These are phyloP conservation scores for Drosophila lowei DNA, from an alignment of 1,140 invertebrate species.

Conservation along the genomic window DNA sequence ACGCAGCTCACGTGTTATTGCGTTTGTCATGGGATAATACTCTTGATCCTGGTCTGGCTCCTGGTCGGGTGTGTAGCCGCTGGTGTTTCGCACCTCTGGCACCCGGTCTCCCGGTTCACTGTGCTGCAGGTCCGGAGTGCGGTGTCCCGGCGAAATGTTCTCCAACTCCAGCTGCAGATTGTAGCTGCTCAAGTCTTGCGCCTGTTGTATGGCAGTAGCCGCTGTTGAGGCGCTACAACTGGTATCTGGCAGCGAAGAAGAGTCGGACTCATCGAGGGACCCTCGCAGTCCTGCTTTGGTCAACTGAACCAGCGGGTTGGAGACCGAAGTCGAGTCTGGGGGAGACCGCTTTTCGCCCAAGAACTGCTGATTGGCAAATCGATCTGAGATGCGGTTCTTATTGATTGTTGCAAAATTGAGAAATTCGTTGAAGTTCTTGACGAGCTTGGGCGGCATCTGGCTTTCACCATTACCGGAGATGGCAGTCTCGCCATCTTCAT, in stretches of 20 bases:
- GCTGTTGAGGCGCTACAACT: constrained; percentile 79
- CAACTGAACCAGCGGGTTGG: constrained; percentile 82
- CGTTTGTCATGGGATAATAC: constrained; percentile 93
- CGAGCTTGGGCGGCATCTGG: constrained; percentile 85
- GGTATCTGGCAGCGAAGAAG: constrained; percentile 81
- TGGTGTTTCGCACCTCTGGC: not conserved
- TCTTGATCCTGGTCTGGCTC: constrained; percentile 90
- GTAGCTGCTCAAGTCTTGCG: constrained; percentile 71
- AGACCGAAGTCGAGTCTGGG: constrained; percentile 9
- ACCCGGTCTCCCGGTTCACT: constrained; percentile 33
- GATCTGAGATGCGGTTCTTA: constrained; percentile 84
- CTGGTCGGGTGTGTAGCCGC: constrained; percentile 87
- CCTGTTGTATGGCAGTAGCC: constrained; percentile 76
- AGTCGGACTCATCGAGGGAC: constrained; percentile 84
- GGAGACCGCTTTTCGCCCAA: constrained; percentile 33
- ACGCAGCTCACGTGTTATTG: constrained; percentile 91
- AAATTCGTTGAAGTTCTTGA: constrained; percentile 93
- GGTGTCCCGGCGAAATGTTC: constrained; percentile 30
- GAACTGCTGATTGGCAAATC: constrained; percentile 52
- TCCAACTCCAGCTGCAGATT: constrained; percentile 72
- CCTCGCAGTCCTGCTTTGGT: constrained; percentile 76
- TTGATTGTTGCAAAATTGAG: constrained; percentile 89
- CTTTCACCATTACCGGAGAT: constrained; percentile 18
- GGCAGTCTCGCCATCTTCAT: constrained; percentile 9
- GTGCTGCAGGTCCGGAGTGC: constrained; percentile 1